A percentile compares a stretch with the other conserved stretches of the same genome.
Evolutionary conservation across 1,140 invertebrate species (phyloP).

Genomic region (Batillaria attramentaria): DNA sequence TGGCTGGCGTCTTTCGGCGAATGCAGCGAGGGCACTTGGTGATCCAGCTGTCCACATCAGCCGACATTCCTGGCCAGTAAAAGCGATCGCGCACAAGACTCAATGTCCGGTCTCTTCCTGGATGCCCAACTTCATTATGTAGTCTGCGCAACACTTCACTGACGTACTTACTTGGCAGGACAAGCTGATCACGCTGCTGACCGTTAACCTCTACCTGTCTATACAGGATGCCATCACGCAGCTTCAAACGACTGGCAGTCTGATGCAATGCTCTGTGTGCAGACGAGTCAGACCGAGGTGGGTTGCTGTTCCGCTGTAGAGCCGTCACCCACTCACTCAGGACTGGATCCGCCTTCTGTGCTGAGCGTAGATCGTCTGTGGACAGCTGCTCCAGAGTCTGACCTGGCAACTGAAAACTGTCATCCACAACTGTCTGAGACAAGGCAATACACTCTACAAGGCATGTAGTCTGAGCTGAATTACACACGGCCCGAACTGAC

Average conservation of each 20-base stretch:
- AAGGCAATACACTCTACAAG: too few relatives aligned
- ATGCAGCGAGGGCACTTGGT: slow-evolving; percentile 8
- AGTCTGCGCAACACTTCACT: background rate
- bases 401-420: too few relatives aligned
- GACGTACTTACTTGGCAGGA: background rate
- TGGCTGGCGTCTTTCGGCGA: slow-evolving; percentile 7
- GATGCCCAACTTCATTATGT: slow-evolving; percentile 39
- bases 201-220: background rate
- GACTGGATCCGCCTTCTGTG: too few relatives aligned
- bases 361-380: too few relatives aligned
- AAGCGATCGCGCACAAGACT: slow-evolving; percentile 21
- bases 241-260: too few relatives aligned
- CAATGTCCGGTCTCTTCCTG: slow-evolving; percentile 28
- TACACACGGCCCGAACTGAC: background rate
- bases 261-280: too few relatives aligned
- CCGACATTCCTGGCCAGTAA: slow-evolving; percentile 35
- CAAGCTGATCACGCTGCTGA: slow-evolving; percentile 1
- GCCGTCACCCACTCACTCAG: too few relatives aligned
- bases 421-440: too few relatives aligned
- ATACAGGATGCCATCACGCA: background rate
- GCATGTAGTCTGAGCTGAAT: too few relatives aligned
- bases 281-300: too few relatives aligned
- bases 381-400: too few relatives aligned
- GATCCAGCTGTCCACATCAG: slow-evolving; percentile 27
- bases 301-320: too few relatives aligned